Evolutionary conservation across 92 coral and sea anemone genomes (phyloP), one percentile per base, ranked within the genome.

Genomic region (Heteractis magnifica): DNA sequence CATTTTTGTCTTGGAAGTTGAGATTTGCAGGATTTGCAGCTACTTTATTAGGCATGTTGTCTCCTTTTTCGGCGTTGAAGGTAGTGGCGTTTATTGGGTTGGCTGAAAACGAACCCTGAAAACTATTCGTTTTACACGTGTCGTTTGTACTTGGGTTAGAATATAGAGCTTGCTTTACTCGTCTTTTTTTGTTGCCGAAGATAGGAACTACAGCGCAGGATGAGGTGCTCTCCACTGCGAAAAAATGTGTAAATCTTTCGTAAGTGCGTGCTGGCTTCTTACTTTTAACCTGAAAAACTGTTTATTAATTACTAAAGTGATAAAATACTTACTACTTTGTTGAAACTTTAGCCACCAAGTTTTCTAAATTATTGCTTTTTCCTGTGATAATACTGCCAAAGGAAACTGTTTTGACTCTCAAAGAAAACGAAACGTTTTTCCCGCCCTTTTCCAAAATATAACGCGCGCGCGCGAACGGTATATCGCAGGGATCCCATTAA

Each of bases 121-220:
- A 59, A 52, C 74, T 72, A 56, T 85, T 83, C 44, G 68, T 53
- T 50, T 52, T 85, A 5, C 55, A 34, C 62, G 59, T 83, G 82
- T 52, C 44, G 71, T 19, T 80, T 10, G 51, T 60, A 60, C 84
- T 85, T 44, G 98, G 98, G 77, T 87, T 92, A 56, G 98, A 94
- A 51, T 91, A 93, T 81, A 93, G 79, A 48, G 95, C 98, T 86
- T 93, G 95, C 55, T 91, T 92, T n/a, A 91, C 71, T 62, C 94
- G 86, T 81, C 91, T 92, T 87, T 87, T 93, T 72, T 91, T 93
- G 90, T 89, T 91, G 19, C 89, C 87, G 79, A 93, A 93, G 70
- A 93, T 93, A 58, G 98, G 98, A 85, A 93, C 92, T 26, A 91
- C 81, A 20, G 87, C 34, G 41, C 80, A 83, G 50, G 73, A 51